Conservation (phyloP, 2,113 vertebrate species). For the Psittacula cyanocephala region DNA sequence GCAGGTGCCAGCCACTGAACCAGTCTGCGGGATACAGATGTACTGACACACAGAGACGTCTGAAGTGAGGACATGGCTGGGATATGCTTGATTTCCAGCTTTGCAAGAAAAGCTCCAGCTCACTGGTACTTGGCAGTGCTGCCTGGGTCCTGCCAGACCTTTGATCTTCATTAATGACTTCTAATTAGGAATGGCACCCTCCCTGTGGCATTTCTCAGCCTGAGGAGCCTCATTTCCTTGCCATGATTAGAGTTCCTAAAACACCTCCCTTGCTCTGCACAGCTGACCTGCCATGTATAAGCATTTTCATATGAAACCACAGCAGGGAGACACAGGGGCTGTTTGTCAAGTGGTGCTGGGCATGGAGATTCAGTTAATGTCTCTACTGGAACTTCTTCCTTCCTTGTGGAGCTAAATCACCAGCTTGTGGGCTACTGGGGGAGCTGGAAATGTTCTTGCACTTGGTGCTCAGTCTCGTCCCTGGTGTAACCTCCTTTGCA, state of each 20-base stretch:
- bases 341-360: neutral
- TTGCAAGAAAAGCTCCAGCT: neutral
- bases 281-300: neutral
- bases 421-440: neutral
- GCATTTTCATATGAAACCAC: neutral
- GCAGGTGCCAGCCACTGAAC: neutral
- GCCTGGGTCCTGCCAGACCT: neutral
- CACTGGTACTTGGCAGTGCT: neutral
- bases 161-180: neutral
- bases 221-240: neutral
- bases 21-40: neutral
- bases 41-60: neutral
- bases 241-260: neutral
- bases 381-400: neutral
- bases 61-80: neutral
- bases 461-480: neutral
- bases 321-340: neutral
- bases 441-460: neutral
- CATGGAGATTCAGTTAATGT: neutral
- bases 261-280: neutral
- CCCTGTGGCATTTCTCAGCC: neutral
- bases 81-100: neutral
- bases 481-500: neutral
- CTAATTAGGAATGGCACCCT: neutral
- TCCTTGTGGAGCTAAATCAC: neutral